These are phyloP conservation scores for Phyto melanocephala DNA, from an alignment of 2,888 invertebrate species.

Conservation along the genomic window DNA sequence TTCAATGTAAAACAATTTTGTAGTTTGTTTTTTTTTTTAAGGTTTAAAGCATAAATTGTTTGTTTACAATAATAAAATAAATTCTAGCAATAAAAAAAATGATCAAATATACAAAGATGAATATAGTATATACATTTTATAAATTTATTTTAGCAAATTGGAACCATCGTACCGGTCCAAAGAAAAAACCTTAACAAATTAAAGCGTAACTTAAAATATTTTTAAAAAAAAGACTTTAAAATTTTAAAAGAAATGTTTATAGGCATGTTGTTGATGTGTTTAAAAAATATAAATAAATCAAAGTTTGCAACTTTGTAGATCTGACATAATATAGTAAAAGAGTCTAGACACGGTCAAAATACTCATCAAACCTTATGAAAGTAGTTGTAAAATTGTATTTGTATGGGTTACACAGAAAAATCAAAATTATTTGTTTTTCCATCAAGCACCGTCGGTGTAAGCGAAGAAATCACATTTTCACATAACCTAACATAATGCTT, in stretches of 20 bases:
- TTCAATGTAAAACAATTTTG: slow-evolving; percentile 36
- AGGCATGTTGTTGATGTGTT: slow-evolving; percentile 45
- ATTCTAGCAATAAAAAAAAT: slow-evolving; percentile 45
- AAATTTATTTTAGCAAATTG: slow-evolving; percentile 68
- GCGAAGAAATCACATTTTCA: no score
- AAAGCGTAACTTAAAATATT: slow-evolving; percentile 62
- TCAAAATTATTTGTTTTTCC: no score
- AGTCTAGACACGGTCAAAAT: no score
- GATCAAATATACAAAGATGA: slow-evolving; percentile 57
- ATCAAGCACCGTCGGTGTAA: no score
- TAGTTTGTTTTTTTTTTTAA: slow-evolving; percentile 39
- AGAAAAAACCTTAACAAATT: slow-evolving; percentile 80
- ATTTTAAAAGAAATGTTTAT: slow-evolving; percentile 33
- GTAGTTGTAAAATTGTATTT: no score
- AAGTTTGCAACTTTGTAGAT: no score
- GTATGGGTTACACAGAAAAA: no score
- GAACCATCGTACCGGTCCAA: slow-evolving; percentile 80
- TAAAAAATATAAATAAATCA: not conserved
- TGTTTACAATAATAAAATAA: slow-evolving; percentile 48
- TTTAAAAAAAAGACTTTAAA: slow-evolving; percentile 27
- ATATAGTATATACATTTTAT: slow-evolving; percentile 43
- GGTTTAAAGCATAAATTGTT: slow-evolving; percentile 65
- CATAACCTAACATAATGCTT: no score
- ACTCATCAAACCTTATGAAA: no score
- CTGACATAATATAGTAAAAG: no score